These are phyloP conservation scores for Neria commutata DNA, from an alignment of 2,888 invertebrate genomes.

Conservation along the genomic window DNA sequence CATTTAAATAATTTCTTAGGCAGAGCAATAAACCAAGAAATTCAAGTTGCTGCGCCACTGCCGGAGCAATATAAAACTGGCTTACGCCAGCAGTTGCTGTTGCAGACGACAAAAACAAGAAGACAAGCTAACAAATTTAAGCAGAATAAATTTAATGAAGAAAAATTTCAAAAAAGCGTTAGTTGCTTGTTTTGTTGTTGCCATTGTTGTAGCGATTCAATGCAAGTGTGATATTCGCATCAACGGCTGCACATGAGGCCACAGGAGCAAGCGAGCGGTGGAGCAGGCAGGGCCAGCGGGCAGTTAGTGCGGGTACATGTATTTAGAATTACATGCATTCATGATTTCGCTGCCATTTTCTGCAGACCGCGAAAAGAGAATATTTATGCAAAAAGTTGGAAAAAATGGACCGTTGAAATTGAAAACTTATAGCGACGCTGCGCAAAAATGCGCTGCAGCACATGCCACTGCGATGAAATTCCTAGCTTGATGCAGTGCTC, in stretches of 20 bases:
- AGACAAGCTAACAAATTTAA: too few relatives aligned
- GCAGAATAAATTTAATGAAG: conserved; percentile 51
- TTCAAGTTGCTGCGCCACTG: too few relatives aligned
- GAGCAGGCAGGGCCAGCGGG: background rate
- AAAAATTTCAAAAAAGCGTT: conserved; percentile 52
- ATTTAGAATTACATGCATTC: background rate
- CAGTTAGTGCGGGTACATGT: background rate
- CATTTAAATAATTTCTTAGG: too few relatives aligned
- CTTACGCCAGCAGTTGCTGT: conserved; percentile 53
- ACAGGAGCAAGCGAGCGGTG: background rate
- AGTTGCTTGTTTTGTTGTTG: conserved; percentile 42
- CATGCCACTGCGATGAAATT: background rate
- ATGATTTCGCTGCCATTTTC: background rate
- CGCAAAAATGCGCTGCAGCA: background rate
- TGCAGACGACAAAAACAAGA: conserved; percentile 52
- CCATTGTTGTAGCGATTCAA: background rate
- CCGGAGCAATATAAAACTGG: conserved; percentile 54
- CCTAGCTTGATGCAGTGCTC: background rate
- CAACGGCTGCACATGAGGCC: background rate
- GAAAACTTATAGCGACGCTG: background rate
- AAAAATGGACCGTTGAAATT: background rate
- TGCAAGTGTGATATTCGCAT: background rate
- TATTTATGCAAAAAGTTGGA: background rate
- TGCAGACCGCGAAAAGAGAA: background rate
- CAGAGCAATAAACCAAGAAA: too few relatives aligned